Conservation (phyloP, 2,888 invertebrate species). For the Drosophila prolongata region DNA sequence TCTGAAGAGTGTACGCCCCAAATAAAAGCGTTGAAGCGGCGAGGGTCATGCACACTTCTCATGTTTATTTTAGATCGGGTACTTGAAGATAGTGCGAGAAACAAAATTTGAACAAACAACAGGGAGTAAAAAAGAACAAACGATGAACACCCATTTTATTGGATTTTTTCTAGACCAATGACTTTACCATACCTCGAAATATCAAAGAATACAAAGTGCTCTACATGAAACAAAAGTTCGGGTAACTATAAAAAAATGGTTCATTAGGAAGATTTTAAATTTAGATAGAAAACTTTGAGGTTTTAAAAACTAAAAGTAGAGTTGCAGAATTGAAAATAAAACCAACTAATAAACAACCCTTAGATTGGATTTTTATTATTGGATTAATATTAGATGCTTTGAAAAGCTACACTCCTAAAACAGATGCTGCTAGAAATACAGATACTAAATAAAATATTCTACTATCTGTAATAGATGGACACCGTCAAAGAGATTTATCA, state of each 20-base stretch:
- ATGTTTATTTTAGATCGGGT: conserved; percentile 45
- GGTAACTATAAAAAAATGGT: background rate
- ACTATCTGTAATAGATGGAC: background rate
- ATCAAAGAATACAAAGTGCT: background rate
- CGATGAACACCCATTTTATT: conserved; percentile 2
- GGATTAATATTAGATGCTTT: no score
- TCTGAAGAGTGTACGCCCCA: conserved; percentile 38
- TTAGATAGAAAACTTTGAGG: no score
- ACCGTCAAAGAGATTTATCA: conserved; percentile 16
- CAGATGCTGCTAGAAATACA: background rate
- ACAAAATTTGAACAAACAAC: conserved; percentile 11
- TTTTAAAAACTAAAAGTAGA: background rate
- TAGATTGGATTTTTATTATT: no score
- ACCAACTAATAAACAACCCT: no score
- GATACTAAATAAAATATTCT: no score
- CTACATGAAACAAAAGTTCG: background rate
- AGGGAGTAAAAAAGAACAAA: background rate
- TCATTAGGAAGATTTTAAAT: no score
- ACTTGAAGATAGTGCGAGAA: conserved; percentile 23
- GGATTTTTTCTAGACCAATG: conserved; percentile 6
- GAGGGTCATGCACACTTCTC: conserved; percentile 17
- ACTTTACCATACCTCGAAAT: background rate
- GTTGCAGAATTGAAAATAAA: background rate
- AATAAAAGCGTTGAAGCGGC: conserved; percentile 22
- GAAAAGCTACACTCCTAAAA: background rate